Base-by-base conservation (phyloP, 2,888 invertebrate genomes). In the Eutolmus rufibarbis region DNA sequence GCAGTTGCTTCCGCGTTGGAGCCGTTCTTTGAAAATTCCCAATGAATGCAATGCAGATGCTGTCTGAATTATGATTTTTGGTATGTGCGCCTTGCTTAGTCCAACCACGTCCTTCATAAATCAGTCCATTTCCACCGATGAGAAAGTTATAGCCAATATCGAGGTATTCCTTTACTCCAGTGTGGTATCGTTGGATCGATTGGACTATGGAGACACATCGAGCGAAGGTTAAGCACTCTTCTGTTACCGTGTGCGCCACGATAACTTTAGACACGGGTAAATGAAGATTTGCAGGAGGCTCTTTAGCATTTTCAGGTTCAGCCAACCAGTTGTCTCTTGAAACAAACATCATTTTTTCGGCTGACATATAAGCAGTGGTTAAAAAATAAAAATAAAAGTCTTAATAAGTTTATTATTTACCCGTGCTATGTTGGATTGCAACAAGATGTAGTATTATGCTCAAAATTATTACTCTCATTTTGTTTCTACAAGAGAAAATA, bases 1-100 rank as follows among this genome's bases (percentile, higher is more conserved):
- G 92, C 0, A 96, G 89, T 90, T 94, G 93, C 66, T 92, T 91
- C 74, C 92, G 90, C 0, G 94, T 92, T 0, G 95, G 95, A 0
- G 46, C n/a, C 19, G 34, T 16, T 78, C 82, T 79, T 74, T 82
- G 78, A 46, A 88, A 89, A 56, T 88, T 88, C 43, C 92, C 92
- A 87, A 92, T 90, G 89, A 92, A 91, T 78, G 91, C 90, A 88
- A 92, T 90, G 86, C 92, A 92, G 88, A 91, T 88, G n/a, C 91
- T 90, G 88, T 91, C 91, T 87, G 89, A 88, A 88, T 92, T 92
- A 90, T 91, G 92, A 89, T 89, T 90, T 88, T 89, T 89, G 34
- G 91, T 91, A 89, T 92, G 92, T 37, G 91, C 91, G 43, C 92
- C 92, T 87, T 90, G 14, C 23, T 90, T 89, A 28, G 90, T 90